Conservation (phyloP, 37 sponge, comb jelly and placozoan genomes). For the Ianthella basta region DNA sequence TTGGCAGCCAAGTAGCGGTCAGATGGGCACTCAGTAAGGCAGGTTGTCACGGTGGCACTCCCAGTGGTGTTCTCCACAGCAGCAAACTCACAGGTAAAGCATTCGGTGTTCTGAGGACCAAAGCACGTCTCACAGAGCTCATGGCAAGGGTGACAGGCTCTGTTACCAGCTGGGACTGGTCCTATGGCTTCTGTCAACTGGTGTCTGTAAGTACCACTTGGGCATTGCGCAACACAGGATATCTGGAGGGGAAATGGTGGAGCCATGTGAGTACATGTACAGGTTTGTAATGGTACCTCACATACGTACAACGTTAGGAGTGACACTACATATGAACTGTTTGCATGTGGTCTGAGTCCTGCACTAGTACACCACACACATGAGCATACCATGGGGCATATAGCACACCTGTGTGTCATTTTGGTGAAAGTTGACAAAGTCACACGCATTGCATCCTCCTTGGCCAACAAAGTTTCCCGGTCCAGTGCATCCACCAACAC, state of each 20-base stretch:
- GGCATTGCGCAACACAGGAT: conserved; percentile 30
- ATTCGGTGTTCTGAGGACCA: background rate
- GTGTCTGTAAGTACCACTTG: conserved; percentile 23
- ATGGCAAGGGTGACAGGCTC: conserved; percentile 35
- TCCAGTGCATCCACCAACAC: conserved; percentile 74
- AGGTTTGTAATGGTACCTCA: background rate
- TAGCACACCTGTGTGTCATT: conserved; percentile 29
- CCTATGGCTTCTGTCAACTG: background rate
- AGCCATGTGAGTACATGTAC: background rate
- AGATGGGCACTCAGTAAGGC: conserved; percentile 3
- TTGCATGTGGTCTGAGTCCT: no score
- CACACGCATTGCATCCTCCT: conserved; percentile 65
- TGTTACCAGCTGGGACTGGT: conserved; percentile 15
- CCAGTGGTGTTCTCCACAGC: background rate
- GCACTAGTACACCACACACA: background rate
- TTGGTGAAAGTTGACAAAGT: conserved; percentile 24
- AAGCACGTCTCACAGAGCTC: conserved; percentile 16
- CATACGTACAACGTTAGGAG: background rate
- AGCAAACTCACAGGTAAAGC: conserved; percentile 23
- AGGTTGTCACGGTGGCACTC: background rate
- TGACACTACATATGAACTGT: background rate
- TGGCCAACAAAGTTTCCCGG: conserved; percentile 46
- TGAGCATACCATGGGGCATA: background rate
- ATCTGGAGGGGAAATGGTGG: background rate
- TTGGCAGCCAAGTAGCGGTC: background rate